Base-by-base conservation (phyloP, 2,797 vertebrate genomes). In the Amniataba percoides region DNA sequence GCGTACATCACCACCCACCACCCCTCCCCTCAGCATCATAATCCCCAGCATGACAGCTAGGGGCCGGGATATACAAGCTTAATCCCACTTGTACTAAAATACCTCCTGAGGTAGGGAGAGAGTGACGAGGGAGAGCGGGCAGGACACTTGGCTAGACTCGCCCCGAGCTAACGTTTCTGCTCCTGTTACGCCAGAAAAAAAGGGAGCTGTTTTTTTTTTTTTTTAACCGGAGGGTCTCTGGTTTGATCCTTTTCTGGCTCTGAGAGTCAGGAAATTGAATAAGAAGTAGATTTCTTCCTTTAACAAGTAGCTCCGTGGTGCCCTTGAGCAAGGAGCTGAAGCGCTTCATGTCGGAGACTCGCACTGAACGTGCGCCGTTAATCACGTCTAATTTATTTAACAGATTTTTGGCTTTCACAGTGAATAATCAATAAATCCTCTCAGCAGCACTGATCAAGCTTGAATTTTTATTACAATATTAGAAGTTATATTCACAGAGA, bases 61-160 rank as follows among this genome's bases (percentile, higher is more conserved):
- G 81, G 90, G 87, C 89, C 40, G 81, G 86, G 92, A 91, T 84
- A 84, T 88, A 90, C 91, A 90, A 67, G 89, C 87, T 82, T 93
- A 92, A 93, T 92, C 92, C 89, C 83, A 85, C 91, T 90, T 81
- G 86, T 89, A 90, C 88, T 87, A 71, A 90, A 94, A 87, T 83
- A 83, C 88, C 85, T 89, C 89, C 87, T 70, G 83, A 84, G 89
- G 84, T 76, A 49, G 81, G 63, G 80, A 81, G 81, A 85, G 81
- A 63, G 82, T 7, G 80, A 74, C 27, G 68, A 85, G 75, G 80
- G 75, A 77, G 79, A 80, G 49, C 45, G 49, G 78, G 64, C 76
- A 68, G 80, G 82, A 85, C 79, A 39, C 68, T 61, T 36, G 70
- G 86, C 72, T 27, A 69, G 46, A 73, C 13, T 34, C 68, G 55